These are phyloP conservation scores for Ricordea florida DNA, from an alignment of 92 coral and sea anemone genomes.

Conservation along the genomic window DNA sequence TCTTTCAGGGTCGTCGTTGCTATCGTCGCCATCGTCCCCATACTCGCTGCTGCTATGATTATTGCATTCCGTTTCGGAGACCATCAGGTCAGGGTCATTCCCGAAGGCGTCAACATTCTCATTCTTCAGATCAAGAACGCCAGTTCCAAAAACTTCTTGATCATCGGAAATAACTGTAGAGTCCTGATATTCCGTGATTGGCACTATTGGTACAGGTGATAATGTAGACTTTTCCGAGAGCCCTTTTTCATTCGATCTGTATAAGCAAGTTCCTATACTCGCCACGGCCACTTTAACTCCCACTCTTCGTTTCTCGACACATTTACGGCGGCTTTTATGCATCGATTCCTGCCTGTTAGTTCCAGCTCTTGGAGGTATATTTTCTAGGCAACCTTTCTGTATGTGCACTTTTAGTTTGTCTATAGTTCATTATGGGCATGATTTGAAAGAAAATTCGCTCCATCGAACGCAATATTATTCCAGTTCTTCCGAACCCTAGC, in stretches of 20 bases:
- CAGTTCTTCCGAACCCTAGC: constrained; percentile 16
- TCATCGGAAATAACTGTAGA: neutral
- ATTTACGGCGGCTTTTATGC: constrained; percentile 10
- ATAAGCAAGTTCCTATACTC: constrained; percentile 3
- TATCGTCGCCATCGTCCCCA: neutral
- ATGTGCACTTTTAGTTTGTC: constrained; percentile 28
- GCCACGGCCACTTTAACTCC: constrained; percentile 8
- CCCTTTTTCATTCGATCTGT: constrained; percentile 12
- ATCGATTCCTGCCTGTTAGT: constrained; percentile 8
- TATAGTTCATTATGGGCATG: constrained; percentile 8
- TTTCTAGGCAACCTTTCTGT: constrained; percentile 22
- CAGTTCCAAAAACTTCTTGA: neutral
- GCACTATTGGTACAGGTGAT: neutral
- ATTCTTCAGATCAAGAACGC: neutral
- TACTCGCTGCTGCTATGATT: neutral
- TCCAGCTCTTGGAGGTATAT: neutral
- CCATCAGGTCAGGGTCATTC: neutral
- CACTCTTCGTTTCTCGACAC: neutral
- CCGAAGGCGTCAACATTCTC: neutral
- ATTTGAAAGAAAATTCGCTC: neutral
- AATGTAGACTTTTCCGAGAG: neutral
- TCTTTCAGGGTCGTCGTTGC: neutral
- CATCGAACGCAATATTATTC: neutral
- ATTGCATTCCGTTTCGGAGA: neutral
- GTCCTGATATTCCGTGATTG: neutral